Conservation (phyloP, 1,140 invertebrate species). For the Procambarus clarkii region DNA sequence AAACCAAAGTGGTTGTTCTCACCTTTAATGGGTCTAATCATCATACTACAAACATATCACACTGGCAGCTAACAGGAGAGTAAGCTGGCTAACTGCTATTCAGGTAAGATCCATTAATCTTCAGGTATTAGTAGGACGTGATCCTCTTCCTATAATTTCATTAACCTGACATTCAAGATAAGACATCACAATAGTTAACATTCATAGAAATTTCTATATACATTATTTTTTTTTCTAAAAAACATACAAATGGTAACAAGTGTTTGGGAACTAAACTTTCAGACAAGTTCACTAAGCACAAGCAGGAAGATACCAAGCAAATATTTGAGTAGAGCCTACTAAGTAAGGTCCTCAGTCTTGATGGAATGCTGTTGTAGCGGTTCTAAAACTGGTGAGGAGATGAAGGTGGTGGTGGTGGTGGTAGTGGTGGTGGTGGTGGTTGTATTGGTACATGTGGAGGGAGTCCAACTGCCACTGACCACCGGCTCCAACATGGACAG, state of each 20-base stretch:
- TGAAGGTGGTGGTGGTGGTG: conserved; percentile 5
- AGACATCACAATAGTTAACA: conserved; percentile 70
- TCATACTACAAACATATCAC: conserved; percentile 71
- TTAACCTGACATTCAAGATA: conserved; percentile 66
- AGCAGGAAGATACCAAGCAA: conserved; percentile 67
- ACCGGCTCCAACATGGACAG: conserved; percentile 64
- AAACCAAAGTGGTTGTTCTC: conserved; percentile 70
- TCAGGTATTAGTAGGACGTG: conserved; percentile 67
- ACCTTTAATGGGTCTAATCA: conserved; percentile 70
- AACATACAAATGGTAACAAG: conserved; percentile 70
- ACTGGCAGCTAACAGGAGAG: conserved; percentile 68
- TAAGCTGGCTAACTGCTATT: conserved; percentile 67
- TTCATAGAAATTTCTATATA: conserved; percentile 70
- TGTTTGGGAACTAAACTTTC: conserved; percentile 65
- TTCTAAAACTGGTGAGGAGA: conserved; percentile 15
- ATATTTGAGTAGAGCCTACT: conserved; percentile 65
- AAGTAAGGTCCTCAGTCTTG: conserved; percentile 67
- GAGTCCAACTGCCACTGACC: conserved; percentile 46
- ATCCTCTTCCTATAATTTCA: conserved; percentile 50
- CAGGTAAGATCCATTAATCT: conserved; percentile 62
- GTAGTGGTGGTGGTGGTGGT: conserved; percentile 29
- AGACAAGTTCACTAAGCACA: conserved; percentile 68
- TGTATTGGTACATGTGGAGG: conserved; percentile 33
- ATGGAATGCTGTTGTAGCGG: conserved; percentile 60
- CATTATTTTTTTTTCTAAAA: conserved; percentile 64